These are phyloP conservation scores for Craniophora ligustri DNA, from an alignment of 2,888 invertebrate species.

Conservation along the genomic window DNA sequence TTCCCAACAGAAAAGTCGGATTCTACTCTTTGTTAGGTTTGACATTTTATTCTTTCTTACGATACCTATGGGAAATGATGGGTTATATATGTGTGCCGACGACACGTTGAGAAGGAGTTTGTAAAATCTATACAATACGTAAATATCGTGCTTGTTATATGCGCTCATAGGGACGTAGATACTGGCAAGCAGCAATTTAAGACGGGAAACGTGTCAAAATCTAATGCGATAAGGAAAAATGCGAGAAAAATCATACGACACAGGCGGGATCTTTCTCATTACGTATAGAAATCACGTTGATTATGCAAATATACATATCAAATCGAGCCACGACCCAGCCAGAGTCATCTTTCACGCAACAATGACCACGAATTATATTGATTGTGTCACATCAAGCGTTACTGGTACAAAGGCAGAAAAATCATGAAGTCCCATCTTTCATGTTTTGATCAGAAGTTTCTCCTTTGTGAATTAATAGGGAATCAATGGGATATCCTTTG, in stretches of 20 bases:
- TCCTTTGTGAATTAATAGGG: conserved; percentile 63
- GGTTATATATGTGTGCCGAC: conserved; percentile 18
- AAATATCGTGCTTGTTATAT: neutral
- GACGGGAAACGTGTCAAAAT: conserved; percentile 2
- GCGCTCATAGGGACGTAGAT: neutral
- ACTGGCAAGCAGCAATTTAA: neutral
- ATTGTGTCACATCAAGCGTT: conserved; percentile 42
- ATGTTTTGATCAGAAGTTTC: conserved; percentile 54
- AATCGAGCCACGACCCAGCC: conserved; percentile 15
- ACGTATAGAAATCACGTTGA: conserved; percentile 33
- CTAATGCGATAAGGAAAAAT: conserved; percentile 13
- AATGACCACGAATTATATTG: conserved; percentile 43
- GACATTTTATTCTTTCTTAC: conserved; percentile 26
- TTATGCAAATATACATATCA: conserved; percentile 41
- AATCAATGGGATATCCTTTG: conserved; percentile 62
- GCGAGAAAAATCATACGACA: conserved; percentile 20
- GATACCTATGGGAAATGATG: conserved; percentile 37
- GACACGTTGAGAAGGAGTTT: neutral
- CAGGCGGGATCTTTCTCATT: conserved; percentile 11
- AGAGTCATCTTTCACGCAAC: conserved; percentile 31
- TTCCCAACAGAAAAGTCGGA: conserved; percentile 13
- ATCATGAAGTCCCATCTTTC: conserved; percentile 61
- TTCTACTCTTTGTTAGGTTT: conserved; percentile 8
- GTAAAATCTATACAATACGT: neutral
- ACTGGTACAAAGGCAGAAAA: conserved; percentile 55